Base-by-base conservation (phyloP, 2,797 vertebrate species). In the Nyctalus aviator region DNA sequence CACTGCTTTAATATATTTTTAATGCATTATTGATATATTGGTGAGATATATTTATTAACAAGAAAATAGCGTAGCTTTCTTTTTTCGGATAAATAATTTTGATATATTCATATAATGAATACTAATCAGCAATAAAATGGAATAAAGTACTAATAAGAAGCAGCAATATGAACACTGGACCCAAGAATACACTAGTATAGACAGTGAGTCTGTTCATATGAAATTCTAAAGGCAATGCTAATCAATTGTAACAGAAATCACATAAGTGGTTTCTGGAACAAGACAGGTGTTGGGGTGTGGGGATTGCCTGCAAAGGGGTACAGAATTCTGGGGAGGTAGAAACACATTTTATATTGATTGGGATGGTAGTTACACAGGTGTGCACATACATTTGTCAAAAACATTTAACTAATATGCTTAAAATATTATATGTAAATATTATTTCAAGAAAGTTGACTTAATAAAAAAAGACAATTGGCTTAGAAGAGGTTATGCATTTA, bases 31-130 rank as follows among this genome's bases (percentile, higher is more conserved):
- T 95, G 71, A 91, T 92, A 88, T 90, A 71, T 96, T 75, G 57
- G 85, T 77, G 66, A 57, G 35, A 76, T 88, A 64, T 86, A 90
- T 95, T 94, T 95, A 89, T 95, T 96, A 95, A 88, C 35, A 88
- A 90, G 85, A 92, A 96, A 95, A 83, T 95, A 44, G 8, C 10
- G 10, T 44, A 44, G 44, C 9, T 44, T 44, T 44, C 44, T 44
- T 44, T 44, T 44, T 44, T 44, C 11, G 44, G 25, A 64, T 90
- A 94, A 69, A 57, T 53, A 55, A 25, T 48, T 30, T 86, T 41
- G 64, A 9, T 79, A 32, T 37, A 73, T 57, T 91, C n/a, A 91
- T 18, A 71, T 11, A 92, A 84, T 44, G 37, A 82, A 44, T 77
- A 41, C 48, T 77, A 32, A 62, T 91, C 48, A 84, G 50, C 17